A percentile compares a stretch with the other conserved stretches of the same genome.
phyloP scores from a whole-genome alignment of 1,140 invertebrate genomes.

The Euura lappo region DNA sequence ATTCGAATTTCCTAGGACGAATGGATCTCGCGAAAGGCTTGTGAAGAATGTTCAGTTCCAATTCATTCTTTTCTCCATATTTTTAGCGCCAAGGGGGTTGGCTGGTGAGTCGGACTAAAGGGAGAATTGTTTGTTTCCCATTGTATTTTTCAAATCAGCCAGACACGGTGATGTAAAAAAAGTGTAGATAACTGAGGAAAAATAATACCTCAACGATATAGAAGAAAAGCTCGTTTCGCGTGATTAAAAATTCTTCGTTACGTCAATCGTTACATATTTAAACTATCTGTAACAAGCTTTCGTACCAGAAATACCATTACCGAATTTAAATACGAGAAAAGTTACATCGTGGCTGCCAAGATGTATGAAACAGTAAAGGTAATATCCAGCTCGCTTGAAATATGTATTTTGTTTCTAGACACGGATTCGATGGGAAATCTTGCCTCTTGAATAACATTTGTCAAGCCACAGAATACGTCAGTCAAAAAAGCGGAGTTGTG shows the following conservation, averaged over 20 bases:
- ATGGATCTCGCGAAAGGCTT: neutral
- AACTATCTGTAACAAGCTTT: too few species aligned
- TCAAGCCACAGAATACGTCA: slow-evolving; percentile 47
- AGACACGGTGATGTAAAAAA: too few species aligned
- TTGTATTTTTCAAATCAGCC: neutral
- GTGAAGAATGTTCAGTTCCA: neutral
- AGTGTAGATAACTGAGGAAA: too few species aligned
- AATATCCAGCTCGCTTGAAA: too few species aligned
- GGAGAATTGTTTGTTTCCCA: neutral
- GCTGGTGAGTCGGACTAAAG: slow-evolving; percentile 2
- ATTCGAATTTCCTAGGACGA: neutral
- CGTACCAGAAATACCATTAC: too few species aligned
- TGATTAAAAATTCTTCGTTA: too few species aligned
- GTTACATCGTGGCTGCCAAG: too few species aligned
- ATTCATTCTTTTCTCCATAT: neutral
- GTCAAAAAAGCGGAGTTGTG: slow-evolving; percentile 42
- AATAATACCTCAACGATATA: too few species aligned
- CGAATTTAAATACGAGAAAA: too few species aligned
- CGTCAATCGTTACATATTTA: too few species aligned
- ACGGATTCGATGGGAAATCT: slow-evolving; percentile 62
- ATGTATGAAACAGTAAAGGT: too few species aligned
- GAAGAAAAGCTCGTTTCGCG: too few species aligned
- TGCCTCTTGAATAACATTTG: slow-evolving; percentile 66
- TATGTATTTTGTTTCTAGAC: slow-evolving; percentile 50
- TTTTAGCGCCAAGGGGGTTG: neutral